A percentile compares a stretch with the other conserved stretches of the same genome.
These are phyloP conservation scores for Laothoe populi DNA, from an alignment of 2,888 invertebrate species.

Conservation along the genomic window DNA sequence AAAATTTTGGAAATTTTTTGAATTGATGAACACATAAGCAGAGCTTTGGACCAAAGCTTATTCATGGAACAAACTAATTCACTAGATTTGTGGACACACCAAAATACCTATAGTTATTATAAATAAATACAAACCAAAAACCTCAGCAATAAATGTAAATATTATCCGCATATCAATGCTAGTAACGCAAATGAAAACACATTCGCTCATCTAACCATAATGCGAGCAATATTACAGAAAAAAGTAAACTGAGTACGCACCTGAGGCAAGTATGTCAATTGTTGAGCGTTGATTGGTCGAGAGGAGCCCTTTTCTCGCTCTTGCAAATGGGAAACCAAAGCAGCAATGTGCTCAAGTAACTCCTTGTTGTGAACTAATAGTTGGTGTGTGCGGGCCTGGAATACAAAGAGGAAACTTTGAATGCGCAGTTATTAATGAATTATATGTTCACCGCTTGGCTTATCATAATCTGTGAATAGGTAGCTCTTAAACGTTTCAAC, in stretches of 20 bases:
- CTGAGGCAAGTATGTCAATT: slow-evolving; percentile 89
- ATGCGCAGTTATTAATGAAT: not conserved
- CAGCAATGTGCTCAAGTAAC: slow-evolving; percentile 96
- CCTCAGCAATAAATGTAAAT: too few relatives aligned
- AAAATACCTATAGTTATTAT: not conserved
- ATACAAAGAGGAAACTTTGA: slow-evolving; percentile 27
- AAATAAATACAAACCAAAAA: too few relatives aligned
- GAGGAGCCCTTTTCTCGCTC: slow-evolving; percentile 90
- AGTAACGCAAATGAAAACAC: not conserved
- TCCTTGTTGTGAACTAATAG: slow-evolving; percentile 97
- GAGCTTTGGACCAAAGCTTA: too few relatives aligned
- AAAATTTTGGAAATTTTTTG: too few relatives aligned
- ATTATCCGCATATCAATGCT: not conserved
- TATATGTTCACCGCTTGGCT: not conserved
- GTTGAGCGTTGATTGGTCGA: slow-evolving; percentile 82
- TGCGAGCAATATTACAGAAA: not conserved
- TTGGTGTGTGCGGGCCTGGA: slow-evolving; percentile 94
- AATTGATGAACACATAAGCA: too few relatives aligned
- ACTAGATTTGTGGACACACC: not conserved
- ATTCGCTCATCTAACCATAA: slow-evolving; percentile 7
- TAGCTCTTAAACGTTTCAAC: not conserved
- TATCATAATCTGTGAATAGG: not conserved
- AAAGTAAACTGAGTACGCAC: slow-evolving; percentile 50
- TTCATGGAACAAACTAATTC: not conserved
- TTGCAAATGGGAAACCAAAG: slow-evolving; percentile 94